Base-by-base conservation (phyloP, 2,888 invertebrate genomes). In the Geophilus truncorum region DNA sequence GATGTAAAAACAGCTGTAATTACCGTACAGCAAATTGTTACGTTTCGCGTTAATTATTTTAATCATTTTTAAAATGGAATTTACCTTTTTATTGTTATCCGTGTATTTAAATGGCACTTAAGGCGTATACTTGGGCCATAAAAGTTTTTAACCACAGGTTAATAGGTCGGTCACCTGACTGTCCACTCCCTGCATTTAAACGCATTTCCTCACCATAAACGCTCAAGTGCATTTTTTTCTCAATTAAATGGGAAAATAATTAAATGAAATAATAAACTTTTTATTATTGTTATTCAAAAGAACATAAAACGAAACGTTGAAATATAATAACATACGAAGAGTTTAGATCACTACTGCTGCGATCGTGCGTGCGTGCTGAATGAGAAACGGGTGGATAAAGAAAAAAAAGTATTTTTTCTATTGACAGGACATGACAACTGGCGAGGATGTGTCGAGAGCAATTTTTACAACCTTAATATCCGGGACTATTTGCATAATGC, bases 341-440 rank as follows among this genome's bases (percentile, higher is more conserved):
- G 51, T 51, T 51, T 70, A 70, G 28, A 70, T 70, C 25, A 70
- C 70, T 28, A 70, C 23, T 28, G n/a, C 25, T 15, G 70, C 21
- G 51, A n/a, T 51, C 51, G 51, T 51, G 70, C 70, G 70, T 70
- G 70, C 70, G 70, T 70, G 70, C 28, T 28, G 28, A 70, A 70
- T 28, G 70, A 28, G n/a, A 70, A 62, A 70, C 25, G 25, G 70
- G 70, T 70, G 28, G n/a, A 70, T 12, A 70, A 15, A 6, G 5
- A 9, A 40, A 51, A 51, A 51, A 51, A 18, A n/a, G 5, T 51
- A 18, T n/a, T 70, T 70, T 70, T 70, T 70, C 25, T 70, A 70
- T 70, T 70, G 70, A 70, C 70, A 70, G 70, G 70, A 70, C 70
- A 28, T 70, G 70, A 70, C 70, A 70, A 70, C 70, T 70, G 70